phyloP scores from a whole-genome alignment of 2,888 invertebrate species.

The Thera britannica region DNA sequence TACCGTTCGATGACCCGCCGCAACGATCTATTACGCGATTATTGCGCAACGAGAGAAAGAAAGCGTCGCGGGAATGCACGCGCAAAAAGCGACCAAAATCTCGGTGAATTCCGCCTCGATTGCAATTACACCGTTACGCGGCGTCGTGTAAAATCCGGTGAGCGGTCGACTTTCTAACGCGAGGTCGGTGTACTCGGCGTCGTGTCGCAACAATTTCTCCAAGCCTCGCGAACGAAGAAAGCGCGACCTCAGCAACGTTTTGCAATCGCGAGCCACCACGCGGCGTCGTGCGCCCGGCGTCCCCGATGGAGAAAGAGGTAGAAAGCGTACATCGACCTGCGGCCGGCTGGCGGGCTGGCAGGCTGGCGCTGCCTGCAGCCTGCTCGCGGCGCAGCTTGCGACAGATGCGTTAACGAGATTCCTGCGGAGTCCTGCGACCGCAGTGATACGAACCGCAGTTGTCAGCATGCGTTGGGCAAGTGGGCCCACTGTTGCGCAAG shows the following conservation, averaged over 20 bases:
- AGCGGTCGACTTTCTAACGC: slow-evolving; percentile 84
- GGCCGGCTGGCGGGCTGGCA: slow-evolving; percentile 23
- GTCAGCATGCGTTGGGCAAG: slow-evolving; percentile 72
- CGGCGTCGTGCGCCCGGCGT: slow-evolving; percentile 44
- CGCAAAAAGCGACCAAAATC: slow-evolving; percentile 80
- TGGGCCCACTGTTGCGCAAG: slow-evolving; percentile 74
- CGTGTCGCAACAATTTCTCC: slow-evolving; percentile 85
- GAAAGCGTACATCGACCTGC: slow-evolving; percentile 75
- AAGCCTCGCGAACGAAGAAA: slow-evolving; percentile 83
- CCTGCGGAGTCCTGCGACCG: slow-evolving; percentile 59
- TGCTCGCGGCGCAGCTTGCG: slow-evolving; percentile 53
- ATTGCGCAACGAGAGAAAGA: slow-evolving; percentile 83
- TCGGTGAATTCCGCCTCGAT: slow-evolving; percentile 75
- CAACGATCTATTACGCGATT: slow-evolving; percentile 67
- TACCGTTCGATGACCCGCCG: slow-evolving; percentile 74
- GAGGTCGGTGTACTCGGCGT: slow-evolving; percentile 81
- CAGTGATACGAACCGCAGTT: slow-evolving; percentile 58
- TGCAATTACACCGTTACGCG: slow-evolving; percentile 83
- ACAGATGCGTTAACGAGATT: slow-evolving; percentile 68
- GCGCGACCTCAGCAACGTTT: slow-evolving; percentile 83
- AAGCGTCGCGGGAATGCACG: slow-evolving; percentile 79
- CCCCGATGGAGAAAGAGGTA: slow-evolving; percentile 68
- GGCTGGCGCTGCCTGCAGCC: slow-evolving; percentile 38
- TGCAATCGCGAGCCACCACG: slow-evolving; percentile 71
- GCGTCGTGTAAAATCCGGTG: slow-evolving; percentile 81